Evolutionary conservation across 2,888 invertebrate genomes (phyloP), one percentile per base, ranked within the genome.

Genomic region (Nasonovia ribisnigri): DNA sequence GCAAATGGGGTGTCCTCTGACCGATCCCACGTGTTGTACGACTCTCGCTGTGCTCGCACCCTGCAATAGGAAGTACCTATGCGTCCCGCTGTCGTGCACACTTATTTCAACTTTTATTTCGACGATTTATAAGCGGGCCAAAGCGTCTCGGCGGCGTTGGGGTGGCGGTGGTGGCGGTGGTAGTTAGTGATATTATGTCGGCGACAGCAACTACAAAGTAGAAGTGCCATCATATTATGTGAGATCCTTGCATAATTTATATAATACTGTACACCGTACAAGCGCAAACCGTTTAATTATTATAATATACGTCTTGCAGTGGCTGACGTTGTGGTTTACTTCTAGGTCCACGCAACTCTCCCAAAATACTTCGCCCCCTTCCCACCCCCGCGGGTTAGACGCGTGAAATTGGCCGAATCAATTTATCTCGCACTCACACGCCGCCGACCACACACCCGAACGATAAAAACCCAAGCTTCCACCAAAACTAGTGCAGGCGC

Each of bases 11-110:
- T n/a, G 51, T n/a, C 20, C 20, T n/a, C 51, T 10, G 48, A n/a
- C 88, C 88, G 88, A 51, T n/a, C n/a, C 90, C 90, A 67, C 90
- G 90, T 88, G 88, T 88, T 88, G 77, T 77, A 77, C 20, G 77
- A 20, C 20, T 77, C 36, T 77, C 8, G 36, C 20, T 36, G 16
- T 51, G 16, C 51, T 3, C 51, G 36, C 36, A 8, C 77, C 77
- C 77, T 3, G 10, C 20, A 1, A 13, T 5, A 13, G 13, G 10
- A 26, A 0, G n/a, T 60, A 36, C 6, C 67, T 60, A 67, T 8
- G 13, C 67, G 10, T 4, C 16, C 6, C 36, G 20, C 36, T 8
- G 36, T 20, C 36, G 77, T 20, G 20, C 36, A 36, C n/a, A 36
- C 5, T 67, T 36, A 67, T 67, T 67, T n/a, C 67, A 24, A 36